phyloP scores from a whole-genome alignment of 2,888 invertebrate species.

The Lasius fuliginosus region DNA sequence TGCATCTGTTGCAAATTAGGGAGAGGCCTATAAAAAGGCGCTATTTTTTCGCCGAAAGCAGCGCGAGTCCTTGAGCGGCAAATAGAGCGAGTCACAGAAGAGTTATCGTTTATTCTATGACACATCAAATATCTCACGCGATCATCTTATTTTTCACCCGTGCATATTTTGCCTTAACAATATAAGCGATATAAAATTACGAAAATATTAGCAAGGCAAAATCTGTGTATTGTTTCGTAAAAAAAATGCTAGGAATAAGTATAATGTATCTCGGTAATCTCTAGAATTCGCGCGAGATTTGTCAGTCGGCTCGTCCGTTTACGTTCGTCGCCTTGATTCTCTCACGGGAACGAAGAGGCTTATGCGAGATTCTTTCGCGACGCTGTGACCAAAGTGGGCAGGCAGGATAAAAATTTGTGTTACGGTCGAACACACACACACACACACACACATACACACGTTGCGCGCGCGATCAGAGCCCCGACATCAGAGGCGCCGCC shows the following conservation, averaged over 20 bases:
- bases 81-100: conserved; percentile 26
- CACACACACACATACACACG: not conserved
- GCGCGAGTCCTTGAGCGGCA: conserved; percentile 38
- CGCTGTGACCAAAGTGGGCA: conserved; percentile 14
- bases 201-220: not conserved
- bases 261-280: not conserved
- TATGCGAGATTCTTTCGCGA: conserved; percentile 27
- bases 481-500: conserved; percentile 85
- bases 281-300: not conserved
- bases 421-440: conserved; percentile 30
- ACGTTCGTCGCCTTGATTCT: not conserved
- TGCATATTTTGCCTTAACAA: too few species aligned
- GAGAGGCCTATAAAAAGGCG: conserved; percentile 64
- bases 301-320: not conserved
- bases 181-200: not conserved
- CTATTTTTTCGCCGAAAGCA: conserved; percentile 56
- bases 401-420: conserved; percentile 49
- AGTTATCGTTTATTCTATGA: not conserved
- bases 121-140: not conserved
- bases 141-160: not conserved
- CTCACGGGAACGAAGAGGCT: conserved; percentile 18
- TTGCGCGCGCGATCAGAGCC: conserved; percentile 72
- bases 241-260: not conserved
- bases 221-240: not conserved
- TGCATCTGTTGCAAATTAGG: conserved; percentile 73